Evolutionary conservation across 2,113 vertebrate genomes (phyloP).

Genomic region (Prolemur simus): DNA sequence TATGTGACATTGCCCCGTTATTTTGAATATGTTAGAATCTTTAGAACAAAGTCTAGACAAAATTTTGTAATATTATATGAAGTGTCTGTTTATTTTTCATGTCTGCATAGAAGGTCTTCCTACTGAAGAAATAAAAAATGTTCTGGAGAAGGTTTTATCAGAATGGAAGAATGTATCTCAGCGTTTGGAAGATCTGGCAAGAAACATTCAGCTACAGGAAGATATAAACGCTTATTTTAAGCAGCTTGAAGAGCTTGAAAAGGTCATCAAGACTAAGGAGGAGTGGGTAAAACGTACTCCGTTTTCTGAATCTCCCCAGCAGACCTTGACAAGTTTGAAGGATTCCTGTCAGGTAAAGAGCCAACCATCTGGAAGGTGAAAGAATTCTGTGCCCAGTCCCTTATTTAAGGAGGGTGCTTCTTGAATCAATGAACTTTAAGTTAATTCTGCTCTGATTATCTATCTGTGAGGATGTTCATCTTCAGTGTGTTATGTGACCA

Average conservation of each 20-base stretch:
- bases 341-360: constrained; percentile 89
- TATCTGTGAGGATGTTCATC: neutral
- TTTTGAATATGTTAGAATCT: neutral
- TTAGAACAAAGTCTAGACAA: neutral
- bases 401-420: neutral
- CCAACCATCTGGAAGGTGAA: neutral
- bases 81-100: constrained; percentile 4
- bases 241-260: constrained; percentile 86
- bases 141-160: constrained; percentile 81
- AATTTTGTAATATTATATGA: neutral
- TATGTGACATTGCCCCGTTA: neutral
- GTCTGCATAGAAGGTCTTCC: constrained; percentile 84
- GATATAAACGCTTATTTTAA: constrained; percentile 84
- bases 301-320: constrained; percentile 57
- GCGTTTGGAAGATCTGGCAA: constrained; percentile 84
- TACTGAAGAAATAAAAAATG: constrained; percentile 78
- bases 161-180: constrained; percentile 87
- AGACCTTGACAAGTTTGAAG: constrained; percentile 76
- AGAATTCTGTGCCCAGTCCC: neutral
- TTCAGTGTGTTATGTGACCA: neutral
- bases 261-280: constrained; percentile 85
- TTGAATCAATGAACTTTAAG: accelerated
- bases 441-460: neutral
- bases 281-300: constrained; percentile 80
- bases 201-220: constrained; percentile 86